A percentile compares a stretch with the other conserved stretches of the same genome.
phyloP scores from a whole-genome alignment of 92 coral and sea anemone species.

The Parazoanthus atlanticus region DNA sequence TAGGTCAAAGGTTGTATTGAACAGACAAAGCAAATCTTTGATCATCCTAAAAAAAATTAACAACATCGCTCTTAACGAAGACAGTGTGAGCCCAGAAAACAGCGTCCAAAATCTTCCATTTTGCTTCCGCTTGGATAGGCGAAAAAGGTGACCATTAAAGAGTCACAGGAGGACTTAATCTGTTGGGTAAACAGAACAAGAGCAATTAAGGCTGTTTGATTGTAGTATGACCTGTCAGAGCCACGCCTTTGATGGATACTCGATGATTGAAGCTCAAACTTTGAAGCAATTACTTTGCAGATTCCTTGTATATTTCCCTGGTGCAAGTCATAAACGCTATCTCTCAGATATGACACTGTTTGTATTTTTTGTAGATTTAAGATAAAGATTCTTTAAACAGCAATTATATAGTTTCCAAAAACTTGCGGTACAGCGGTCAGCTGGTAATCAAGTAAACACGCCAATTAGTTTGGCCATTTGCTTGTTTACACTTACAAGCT shows the following conservation, averaged over 20 bases:
- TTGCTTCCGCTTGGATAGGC: background rate
- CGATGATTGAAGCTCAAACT: slow-evolving; percentile 30
- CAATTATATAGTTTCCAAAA: background rate
- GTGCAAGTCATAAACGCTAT: background rate
- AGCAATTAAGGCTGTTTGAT: slow-evolving; percentile 36
- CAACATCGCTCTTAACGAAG: background rate
- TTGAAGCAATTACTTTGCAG: slow-evolving; percentile 17
- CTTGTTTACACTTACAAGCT: slow-evolving; percentile 40
- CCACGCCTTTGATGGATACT: slow-evolving; percentile 35
- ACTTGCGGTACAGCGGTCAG: background rate
- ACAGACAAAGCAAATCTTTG: background rate
- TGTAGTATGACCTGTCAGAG: slow-evolving; percentile 35
- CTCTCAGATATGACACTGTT: background rate
- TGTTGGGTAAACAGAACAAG: slow-evolving; percentile 16
- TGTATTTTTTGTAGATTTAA: slow-evolving; percentile 10
- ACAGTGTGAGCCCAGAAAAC: background rate
- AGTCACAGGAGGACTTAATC: slow-evolving; percentile 1
- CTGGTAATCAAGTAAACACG: slow-evolving; percentile 49
- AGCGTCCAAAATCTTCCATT: background rate
- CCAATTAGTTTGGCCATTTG: slow-evolving; percentile 54
- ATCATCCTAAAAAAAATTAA: background rate
- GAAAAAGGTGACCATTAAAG: background rate
- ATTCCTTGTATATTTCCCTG: background rate
- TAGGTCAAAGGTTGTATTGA: slow-evolving; percentile 30
- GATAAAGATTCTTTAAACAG: slow-evolving; percentile 15